Evolutionary conservation across 2,888 invertebrate genomes (phyloP).

Genomic region (Prosapia bicincta): DNA sequence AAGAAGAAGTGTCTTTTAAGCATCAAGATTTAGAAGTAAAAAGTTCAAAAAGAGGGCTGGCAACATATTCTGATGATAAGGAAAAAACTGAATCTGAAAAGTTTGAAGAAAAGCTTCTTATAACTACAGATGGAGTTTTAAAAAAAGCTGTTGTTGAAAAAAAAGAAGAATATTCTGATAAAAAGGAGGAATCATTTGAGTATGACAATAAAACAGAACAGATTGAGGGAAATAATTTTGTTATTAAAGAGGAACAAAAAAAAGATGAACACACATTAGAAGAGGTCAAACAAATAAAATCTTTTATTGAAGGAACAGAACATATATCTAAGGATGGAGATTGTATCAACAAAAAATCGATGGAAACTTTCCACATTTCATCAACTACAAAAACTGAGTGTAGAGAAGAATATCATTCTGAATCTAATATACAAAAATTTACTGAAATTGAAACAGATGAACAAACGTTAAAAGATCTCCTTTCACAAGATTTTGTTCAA

Average conservation of each 20-base stretch:
- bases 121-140: neutral
- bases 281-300: slow-evolving; percentile 1
- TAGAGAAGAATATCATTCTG: slow-evolving; percentile 7
- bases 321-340: neutral
- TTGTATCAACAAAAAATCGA: neutral
- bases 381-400: slow-evolving; percentile 9
- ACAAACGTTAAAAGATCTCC: neutral
- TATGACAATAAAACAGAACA: neutral
- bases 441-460: neutral
- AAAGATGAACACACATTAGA: slow-evolving; percentile 7
- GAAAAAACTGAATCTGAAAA: slow-evolving; percentile 17
- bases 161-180: neutral
- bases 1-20: slow-evolving; percentile 37
- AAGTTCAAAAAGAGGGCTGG: slow-evolving; percentile 22
- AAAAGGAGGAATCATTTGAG: slow-evolving; percentile 10
- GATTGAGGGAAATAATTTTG: neutral
- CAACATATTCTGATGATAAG: slow-evolving; percentile 26
- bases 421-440: neutral
- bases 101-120: neutral
- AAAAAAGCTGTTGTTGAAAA: slow-evolving; percentile 3
- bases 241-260: slow-evolving; percentile 5
- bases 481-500: slow-evolving; percentile 22
- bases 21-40: slow-evolving; percentile 30
- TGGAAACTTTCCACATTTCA: neutral
- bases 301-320: slow-evolving; percentile 1